Percentiles rank a stretch among this genome's conserved stretches.
Conservation (phyloP, 2,888 invertebrate species). For the Caenorhabditis japonica region DNA sequence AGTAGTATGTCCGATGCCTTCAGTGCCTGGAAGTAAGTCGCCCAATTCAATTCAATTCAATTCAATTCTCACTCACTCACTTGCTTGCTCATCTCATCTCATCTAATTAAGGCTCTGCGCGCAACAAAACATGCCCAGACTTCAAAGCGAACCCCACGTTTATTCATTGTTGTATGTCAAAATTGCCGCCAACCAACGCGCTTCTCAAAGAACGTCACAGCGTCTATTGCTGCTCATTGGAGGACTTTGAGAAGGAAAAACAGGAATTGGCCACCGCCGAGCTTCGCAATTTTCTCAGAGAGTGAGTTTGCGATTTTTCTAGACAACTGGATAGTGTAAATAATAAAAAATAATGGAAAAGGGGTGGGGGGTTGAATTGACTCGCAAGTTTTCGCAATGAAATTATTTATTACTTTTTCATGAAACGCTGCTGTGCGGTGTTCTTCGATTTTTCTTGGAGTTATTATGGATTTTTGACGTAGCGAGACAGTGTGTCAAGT, state of each 20-base stretch:
- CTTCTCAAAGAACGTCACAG: slow-evolving; percentile 55
- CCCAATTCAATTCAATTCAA: background rate
- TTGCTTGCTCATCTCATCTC: no score
- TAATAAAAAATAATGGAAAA: slow-evolving; percentile 1
- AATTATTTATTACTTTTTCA: no score
- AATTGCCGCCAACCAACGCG: slow-evolving; percentile 55
- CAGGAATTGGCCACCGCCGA: slow-evolving; percentile 58
- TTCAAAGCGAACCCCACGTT: slow-evolving; percentile 61
- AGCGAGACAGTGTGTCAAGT: no score
- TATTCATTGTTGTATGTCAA: slow-evolving; percentile 57
- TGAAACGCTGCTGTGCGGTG: no score
- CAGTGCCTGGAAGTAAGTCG: slow-evolving; percentile 31
- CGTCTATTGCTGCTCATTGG: slow-evolving; percentile 57
- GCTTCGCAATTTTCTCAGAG: slow-evolving; percentile 56
- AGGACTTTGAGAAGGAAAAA: slow-evolving; percentile 59
- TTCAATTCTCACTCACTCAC: background rate
- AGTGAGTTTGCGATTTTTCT: slow-evolving; percentile 47
- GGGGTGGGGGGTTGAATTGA: no score
- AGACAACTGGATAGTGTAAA: background rate
- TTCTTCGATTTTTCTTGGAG: no score
- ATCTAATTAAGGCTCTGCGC: slow-evolving; percentile 33
- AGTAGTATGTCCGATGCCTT: slow-evolving; percentile 33
- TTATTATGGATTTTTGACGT: no score
- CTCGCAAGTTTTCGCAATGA: no score
- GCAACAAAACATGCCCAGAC: slow-evolving; percentile 63